Conservation (phyloP, 1,140 invertebrate species). For the Hydropsyche tenuis region DNA sequence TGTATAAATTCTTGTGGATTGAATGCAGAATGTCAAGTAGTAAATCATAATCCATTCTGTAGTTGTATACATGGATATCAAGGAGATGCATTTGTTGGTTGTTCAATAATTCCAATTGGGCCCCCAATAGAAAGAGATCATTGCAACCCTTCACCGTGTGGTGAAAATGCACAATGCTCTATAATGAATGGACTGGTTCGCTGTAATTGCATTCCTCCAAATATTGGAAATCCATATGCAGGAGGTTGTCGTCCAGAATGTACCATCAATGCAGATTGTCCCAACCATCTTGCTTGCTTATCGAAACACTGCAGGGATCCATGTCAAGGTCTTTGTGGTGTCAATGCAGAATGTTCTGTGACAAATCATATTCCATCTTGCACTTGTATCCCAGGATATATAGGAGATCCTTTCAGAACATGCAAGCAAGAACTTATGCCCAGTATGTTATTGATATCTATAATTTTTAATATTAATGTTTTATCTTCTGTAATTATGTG, state of each 20-base stretch:
- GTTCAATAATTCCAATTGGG: slow-evolving; percentile 64
- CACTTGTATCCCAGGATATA: slow-evolving; percentile 74
- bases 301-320: slow-evolving; percentile 87
- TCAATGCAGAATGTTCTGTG: slow-evolving; percentile 82
- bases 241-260: slow-evolving; percentile 83
- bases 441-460: slow-evolving; percentile 58
- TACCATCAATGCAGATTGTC: slow-evolving; percentile 81
- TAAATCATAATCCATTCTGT: slow-evolving; percentile 83
- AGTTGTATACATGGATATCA: slow-evolving; percentile 76
- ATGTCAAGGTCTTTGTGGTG: slow-evolving; percentile 85
- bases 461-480: not conserved
- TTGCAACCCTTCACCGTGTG: slow-evolving; percentile 82
- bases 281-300: slow-evolving; percentile 79
- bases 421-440: slow-evolving; percentile 69
- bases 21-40: slow-evolving; percentile 80
- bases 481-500: slow-evolving; percentile 1
- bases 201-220: slow-evolving; percentile 84
- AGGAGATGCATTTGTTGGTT: slow-evolving; percentile 83
- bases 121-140: slow-evolving; percentile 65
- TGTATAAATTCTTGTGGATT: slow-evolving; percentile 77
- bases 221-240: slow-evolving; percentile 81
- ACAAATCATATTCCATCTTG: slow-evolving; percentile 84
- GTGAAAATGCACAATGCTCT: slow-evolving; percentile 78
- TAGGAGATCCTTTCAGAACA: slow-evolving; percentile 82
- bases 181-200: slow-evolving; percentile 70